Base-by-base conservation (phyloP, 2,113 vertebrate species). In the Nibea albiflora region DNA sequence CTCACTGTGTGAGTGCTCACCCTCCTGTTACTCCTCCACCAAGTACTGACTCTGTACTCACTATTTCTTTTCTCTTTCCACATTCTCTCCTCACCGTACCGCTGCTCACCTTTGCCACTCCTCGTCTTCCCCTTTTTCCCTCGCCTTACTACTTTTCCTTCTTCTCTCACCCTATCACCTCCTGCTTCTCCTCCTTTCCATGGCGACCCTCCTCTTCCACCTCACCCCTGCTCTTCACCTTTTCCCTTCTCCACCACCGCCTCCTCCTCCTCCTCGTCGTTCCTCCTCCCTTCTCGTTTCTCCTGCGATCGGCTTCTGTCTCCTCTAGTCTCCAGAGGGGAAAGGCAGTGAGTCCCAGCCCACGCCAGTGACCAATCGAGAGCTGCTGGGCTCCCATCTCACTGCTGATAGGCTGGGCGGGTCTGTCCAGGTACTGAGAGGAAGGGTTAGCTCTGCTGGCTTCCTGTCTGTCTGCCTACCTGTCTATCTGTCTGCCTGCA, bases 391-490 rank as follows among this genome's bases (percentile, higher is more conserved):
- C 94, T 95, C 96, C 90, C 96, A 93, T 85, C 95, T 96, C 91
- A 95, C 96, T 89, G 95, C 95, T 91, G 95, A 95, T 95, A 95
- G 96, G 95, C 95, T 96, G 92, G 95, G 95, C 92, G 95, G 96
- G 93, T 96, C 96, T 69, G 95, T 96, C 57, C 96, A 97, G 96
- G 96, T 96, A 97, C 95, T 93, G 87, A 80, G 90, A 86, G 88
- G 90, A 88, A 85, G 90, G 84, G 65, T 85, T 85, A 83, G 84
- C 70, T 87, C 75, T 80, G 66, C 72, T 64, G 71, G 61, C 70
- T 73, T 83, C 56, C 66, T 87, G 82, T 87, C 73, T 90, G 63
- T 89, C 58, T 83, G 49, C 69, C 67, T 86, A 65, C 50, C 73
- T 88, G 57, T 84, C 53, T 87, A 14, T 78, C 67, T 86, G 69